Percentiles rank a stretch among this genome's conserved stretches.
Conservation (phyloP, 2,888 invertebrate species). For the Scrobipalpa atriplicella region DNA sequence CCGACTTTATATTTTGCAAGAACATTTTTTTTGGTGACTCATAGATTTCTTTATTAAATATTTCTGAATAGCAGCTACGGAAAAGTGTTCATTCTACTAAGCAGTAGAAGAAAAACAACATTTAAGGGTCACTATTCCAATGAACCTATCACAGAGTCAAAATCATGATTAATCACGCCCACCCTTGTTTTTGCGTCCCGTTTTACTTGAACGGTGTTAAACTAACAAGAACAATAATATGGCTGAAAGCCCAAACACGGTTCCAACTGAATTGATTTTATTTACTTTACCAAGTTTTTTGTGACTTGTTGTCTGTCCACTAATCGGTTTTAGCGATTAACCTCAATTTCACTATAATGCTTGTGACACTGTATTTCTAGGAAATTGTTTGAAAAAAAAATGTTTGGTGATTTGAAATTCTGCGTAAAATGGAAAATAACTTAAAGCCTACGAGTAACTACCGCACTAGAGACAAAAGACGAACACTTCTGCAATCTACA, state of each 20-base stretch:
- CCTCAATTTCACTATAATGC: conserved; percentile 34
- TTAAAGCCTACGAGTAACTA: too few species aligned
- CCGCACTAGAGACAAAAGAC: too few species aligned
- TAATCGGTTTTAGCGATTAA: conserved; percentile 42
- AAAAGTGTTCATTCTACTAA: background rate
- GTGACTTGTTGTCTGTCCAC: conserved; percentile 29
- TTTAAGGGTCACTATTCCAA: conserved; percentile 14
- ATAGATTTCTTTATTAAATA: too few species aligned
- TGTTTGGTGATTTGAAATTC: background rate
- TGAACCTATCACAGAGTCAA: background rate
- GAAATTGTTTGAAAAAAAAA: too few species aligned
- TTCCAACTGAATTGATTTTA: background rate
- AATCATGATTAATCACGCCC: background rate
- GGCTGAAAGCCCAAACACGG: background rate
- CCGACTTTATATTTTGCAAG: too few species aligned
- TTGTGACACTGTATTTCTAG: too few species aligned
- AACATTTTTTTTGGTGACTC: too few species aligned
- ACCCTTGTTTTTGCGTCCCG: conserved; percentile 12
- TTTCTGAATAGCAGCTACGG: background rate
- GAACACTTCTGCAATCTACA: background rate
- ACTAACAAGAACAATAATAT: background rate
- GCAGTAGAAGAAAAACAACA: conserved; percentile 11
- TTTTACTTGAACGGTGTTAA: background rate
- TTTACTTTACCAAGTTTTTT: background rate
- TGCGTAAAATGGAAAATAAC: background rate